phyloP scores from a whole-genome alignment of 2,113 vertebrate genomes.

The Myiopsitta monachus region DNA sequence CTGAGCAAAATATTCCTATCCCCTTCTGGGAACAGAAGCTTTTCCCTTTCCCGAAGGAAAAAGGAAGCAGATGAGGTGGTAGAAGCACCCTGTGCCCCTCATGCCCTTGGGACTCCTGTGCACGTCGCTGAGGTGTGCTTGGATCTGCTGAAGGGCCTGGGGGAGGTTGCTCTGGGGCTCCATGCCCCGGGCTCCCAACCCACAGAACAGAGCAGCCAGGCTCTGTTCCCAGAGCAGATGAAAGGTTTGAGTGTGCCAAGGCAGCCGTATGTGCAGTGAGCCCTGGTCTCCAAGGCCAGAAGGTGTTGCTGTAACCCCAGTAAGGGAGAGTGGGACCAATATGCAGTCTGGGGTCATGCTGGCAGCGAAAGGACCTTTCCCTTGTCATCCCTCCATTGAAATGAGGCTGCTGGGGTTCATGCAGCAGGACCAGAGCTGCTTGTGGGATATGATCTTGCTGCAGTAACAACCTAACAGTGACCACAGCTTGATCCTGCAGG shows the following conservation, averaged over 20 bases:
- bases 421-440: background rate
- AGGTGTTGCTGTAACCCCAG: background rate
- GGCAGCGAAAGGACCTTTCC: background rate
- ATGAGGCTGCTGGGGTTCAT: rapidly evolving
- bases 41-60: background rate
- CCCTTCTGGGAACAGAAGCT: background rate
- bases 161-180: background rate
- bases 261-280: rapidly evolving
- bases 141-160: background rate
- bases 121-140: background rate
- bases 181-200: rapidly evolving
- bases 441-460: background rate
- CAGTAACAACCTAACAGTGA: background rate
- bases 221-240: background rate
- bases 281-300: background rate
- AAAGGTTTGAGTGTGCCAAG: rapidly evolving
- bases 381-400: background rate
- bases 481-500: background rate
- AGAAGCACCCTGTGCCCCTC: background rate
- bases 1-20: background rate
- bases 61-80: background rate
- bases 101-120: background rate
- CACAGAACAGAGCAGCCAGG: rapidly evolving
- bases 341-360: background rate
- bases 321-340: background rate